phyloP scores from a whole-genome alignment of 2,113 vertebrate genomes.

The Psittacara wagleri region DNA sequence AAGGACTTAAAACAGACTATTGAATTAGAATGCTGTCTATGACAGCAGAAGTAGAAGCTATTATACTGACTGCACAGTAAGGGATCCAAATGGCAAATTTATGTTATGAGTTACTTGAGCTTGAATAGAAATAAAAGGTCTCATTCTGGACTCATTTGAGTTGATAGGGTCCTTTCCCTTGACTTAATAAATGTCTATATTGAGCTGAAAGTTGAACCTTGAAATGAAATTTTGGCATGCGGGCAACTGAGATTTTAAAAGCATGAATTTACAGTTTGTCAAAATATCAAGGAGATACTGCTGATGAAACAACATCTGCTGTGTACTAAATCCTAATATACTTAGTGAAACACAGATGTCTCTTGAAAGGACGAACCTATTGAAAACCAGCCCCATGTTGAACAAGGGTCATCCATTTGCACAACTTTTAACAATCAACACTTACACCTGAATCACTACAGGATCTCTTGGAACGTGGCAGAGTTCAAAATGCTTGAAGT shows the following conservation, averaged over 20 bases:
- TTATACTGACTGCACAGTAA: neutral
- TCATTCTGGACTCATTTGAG: neutral
- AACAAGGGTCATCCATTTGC: neutral
- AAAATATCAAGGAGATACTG: neutral
- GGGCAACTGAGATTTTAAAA: conserved; percentile 5
- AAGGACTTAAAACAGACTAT: neutral
- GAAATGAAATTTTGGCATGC: neutral
- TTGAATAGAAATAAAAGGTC: neutral
- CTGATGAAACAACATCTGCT: neutral
- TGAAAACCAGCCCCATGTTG: neutral
- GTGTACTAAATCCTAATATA: neutral
- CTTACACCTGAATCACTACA: neutral
- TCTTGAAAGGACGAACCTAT: neutral
- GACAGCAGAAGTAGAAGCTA: neutral
- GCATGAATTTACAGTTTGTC: conserved; percentile 30
- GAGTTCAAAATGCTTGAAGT: neutral
- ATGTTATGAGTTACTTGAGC: neutral
- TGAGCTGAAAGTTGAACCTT: conserved; percentile 1
- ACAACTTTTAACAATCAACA: neutral
- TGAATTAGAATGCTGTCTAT: neutral
- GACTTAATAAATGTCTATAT: neutral
- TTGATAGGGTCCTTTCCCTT: neutral
- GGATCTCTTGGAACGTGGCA: neutral
- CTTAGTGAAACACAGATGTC: neutral
- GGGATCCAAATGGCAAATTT: conserved; percentile 13